Conservation (phyloP, 1,140 invertebrate genomes). For the Lepidotrigona ventralis region DNA sequence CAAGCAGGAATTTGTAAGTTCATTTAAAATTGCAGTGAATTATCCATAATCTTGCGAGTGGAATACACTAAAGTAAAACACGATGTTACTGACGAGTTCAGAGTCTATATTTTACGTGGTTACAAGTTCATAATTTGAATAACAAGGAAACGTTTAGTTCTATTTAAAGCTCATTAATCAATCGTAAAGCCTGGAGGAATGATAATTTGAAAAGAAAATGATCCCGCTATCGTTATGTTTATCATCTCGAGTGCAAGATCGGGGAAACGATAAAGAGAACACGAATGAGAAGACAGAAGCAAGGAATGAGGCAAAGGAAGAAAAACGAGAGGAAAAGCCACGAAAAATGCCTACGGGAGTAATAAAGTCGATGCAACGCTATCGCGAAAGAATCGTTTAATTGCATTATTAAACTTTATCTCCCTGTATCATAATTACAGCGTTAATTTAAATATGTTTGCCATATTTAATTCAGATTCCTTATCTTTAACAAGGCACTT, state of each 20-base stretch:
- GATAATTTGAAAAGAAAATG: not conserved
- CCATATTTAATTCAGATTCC: not conserved
- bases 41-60: too few relatives aligned
- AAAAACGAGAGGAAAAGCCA: too few relatives aligned
- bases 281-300: not conserved
- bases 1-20: too few relatives aligned
- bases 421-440: not conserved
- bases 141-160: not conserved
- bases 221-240: not conserved
- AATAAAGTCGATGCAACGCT: not conserved
- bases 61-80: too few relatives aligned
- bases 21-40: too few relatives aligned
- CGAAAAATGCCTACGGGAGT: not conserved
- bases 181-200: too few relatives aligned
- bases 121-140: not conserved
- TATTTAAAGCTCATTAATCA: not conserved
- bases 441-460: not conserved
- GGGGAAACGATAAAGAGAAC: not conserved
- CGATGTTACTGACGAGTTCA: not conserved
- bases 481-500: not conserved
- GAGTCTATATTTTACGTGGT: not conserved
- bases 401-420: not conserved
- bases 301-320: not conserved
- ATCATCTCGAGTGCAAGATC: not conserved
- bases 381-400: not conserved